Percentiles rank a stretch among this genome's conserved stretches.
Conservation (phyloP, 1,140 invertebrate genomes). For the Batillaria attramentaria region DNA sequence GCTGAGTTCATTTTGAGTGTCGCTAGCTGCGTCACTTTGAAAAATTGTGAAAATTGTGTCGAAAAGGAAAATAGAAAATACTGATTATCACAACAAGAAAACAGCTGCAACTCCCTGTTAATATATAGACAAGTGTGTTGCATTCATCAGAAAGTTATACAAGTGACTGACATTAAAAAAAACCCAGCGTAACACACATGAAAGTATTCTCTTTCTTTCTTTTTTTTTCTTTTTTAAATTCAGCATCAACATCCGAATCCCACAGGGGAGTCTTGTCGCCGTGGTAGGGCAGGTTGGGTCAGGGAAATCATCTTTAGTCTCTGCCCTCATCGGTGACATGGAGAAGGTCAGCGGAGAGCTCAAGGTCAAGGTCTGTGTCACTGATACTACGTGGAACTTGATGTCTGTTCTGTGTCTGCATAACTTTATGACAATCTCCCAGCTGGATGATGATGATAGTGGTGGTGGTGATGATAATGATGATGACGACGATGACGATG, state of each 20-base stretch:
- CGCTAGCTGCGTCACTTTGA: no score
- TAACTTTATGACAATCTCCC: no score
- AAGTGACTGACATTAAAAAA: no score
- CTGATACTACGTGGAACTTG: neutral
- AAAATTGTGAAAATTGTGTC: neutral
- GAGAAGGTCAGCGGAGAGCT: constrained; percentile 51
- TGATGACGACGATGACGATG: neutral
- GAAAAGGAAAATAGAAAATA: neutral
- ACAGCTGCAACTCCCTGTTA: no score
- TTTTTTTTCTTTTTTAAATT: constrained; percentile 31
- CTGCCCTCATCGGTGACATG: constrained; percentile 77
- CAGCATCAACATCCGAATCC: constrained; percentile 61
- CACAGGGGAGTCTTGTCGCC: constrained; percentile 70
- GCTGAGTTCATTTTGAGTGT: neutral
- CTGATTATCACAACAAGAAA: no score
- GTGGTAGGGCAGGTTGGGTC: constrained; percentile 77
- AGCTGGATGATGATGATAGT: neutral
- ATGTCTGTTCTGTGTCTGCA: neutral
- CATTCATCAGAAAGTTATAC: no score
- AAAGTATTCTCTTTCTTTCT: neutral
- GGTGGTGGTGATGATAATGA: no score
- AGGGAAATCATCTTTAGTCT: constrained; percentile 77
- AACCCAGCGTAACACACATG: no score
- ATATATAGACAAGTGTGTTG: no score
- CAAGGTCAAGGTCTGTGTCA: constrained; percentile 51